phyloP scores from a whole-genome alignment of 2,797 vertebrate species.

The Fistularia commersonii region DNA sequence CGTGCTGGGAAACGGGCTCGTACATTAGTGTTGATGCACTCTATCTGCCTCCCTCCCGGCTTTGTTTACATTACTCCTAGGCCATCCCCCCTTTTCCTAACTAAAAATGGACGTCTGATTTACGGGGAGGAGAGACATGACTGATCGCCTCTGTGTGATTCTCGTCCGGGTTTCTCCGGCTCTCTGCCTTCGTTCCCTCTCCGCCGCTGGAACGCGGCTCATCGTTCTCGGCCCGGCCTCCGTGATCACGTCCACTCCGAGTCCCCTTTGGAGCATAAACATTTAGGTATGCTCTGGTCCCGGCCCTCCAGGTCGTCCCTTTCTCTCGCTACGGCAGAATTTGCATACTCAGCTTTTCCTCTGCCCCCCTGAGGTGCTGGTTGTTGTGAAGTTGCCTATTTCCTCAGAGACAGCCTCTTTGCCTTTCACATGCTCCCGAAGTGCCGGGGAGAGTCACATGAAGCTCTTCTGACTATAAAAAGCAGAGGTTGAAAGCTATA shows the following conservation, averaged over 20 bases:
- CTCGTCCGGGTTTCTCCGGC: conserved; percentile 24
- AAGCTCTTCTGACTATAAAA: conserved; percentile 69
- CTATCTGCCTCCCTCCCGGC: conserved; percentile 48
- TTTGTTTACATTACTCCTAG: conserved; percentile 78
- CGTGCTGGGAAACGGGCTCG: conserved; percentile 24
- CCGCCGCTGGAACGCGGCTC: conserved; percentile 38
- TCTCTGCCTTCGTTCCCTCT: conserved; percentile 20
- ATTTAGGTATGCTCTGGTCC: conserved; percentile 26
- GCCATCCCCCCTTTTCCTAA: conserved; percentile 70
- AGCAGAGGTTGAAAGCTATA: conserved; percentile 67
- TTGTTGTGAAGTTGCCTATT: conserved; percentile 45
- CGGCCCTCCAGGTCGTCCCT: conserved; percentile 16
- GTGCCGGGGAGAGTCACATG: conserved; percentile 72
- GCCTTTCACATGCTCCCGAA: conserved; percentile 70
- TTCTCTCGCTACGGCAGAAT: conserved; percentile 15
- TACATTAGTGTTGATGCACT: conserved; percentile 55
- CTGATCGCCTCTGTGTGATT: conserved; percentile 46
- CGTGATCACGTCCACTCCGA: conserved; percentile 63
- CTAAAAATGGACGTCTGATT: conserved; percentile 81
- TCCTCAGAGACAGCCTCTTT: conserved; percentile 47
- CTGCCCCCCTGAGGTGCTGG: conserved; percentile 27
- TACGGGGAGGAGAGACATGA: conserved; percentile 62
- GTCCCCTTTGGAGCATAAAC: conserved; percentile 47
- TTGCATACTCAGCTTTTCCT: conserved; percentile 37
- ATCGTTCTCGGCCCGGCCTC: conserved; percentile 45